Evolutionary conservation across 2,113 vertebrate species (phyloP).

Genomic region (Lepus americanus): DNA sequence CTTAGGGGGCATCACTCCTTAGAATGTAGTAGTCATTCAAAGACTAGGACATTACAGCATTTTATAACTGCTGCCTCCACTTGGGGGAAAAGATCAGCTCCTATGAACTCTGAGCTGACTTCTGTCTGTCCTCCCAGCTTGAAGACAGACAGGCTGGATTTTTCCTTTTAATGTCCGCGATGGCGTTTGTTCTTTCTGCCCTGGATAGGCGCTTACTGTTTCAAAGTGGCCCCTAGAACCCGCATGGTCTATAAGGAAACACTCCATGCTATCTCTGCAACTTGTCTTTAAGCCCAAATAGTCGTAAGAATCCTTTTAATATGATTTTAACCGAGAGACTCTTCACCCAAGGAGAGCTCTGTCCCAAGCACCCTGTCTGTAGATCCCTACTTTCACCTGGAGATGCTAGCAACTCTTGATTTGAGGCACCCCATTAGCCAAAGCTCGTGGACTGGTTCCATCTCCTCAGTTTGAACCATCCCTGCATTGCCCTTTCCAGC

Average conservation of each 20-base stretch:
- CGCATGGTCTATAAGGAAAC: not conserved
- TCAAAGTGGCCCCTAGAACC: not conserved
- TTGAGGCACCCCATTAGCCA: not conserved
- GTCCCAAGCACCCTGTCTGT: rapidly evolving
- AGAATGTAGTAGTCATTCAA: not conserved
- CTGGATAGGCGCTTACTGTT: not conserved
- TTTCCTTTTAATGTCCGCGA: not conserved
- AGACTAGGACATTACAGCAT: not conserved
- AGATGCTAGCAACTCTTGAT: not conserved
- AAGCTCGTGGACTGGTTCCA: not conserved
- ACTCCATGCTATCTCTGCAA: not conserved
- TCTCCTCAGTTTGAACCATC: no score
- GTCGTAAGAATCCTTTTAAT: not conserved
- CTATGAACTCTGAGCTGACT: not conserved
- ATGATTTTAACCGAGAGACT: not conserved
- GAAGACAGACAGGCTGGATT: not conserved
- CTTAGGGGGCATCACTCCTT: not conserved
- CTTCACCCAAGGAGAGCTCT: not conserved
- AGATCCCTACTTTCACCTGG: not conserved
- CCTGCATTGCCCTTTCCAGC: not conserved
- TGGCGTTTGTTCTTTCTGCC: not conserved
- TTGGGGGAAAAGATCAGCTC: not conserved
- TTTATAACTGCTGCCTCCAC: not conserved
- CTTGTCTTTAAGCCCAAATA: not conserved
- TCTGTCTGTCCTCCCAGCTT: not conserved